Evolutionary conservation across 2,797 vertebrate species (phyloP), one percentile per base, ranked within the genome.

Genomic region (Poecilia picta): DNA sequence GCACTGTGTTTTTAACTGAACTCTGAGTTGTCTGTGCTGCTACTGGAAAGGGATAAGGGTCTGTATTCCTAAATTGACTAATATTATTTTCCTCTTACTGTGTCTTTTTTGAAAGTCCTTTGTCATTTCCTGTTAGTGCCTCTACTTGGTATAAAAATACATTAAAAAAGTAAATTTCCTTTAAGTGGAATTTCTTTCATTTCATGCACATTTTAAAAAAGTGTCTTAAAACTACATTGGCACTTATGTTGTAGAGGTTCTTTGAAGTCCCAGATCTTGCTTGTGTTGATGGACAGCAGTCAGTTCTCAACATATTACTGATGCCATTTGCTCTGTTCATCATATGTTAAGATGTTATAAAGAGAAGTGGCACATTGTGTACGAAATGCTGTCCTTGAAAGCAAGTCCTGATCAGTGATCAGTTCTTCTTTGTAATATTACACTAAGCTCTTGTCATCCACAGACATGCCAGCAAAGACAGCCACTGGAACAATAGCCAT

Each of bases 401-500:
- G 16, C 62, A 64, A 64, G 39, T 70, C 5, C 0, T 25, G 39
- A 25, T n/a, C 18, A 49, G 47, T 49, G 47, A 49, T 66, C 41
- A 71, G 41, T 43, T 33, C 20, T 12, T 51, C 23, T n/a, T 39
- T 62, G n/a, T 75, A 16, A 2, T 47, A 1, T 66, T 28, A 64
- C 68, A 77, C 33, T 41, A 5, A 53, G 1, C 18, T 73, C 2
- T 59, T 87, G 3, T 88, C 46, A 5, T 85, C 55, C 51, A 83
- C 91, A 99, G 98, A 96, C 85, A 72, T 92, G 78, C 96, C 96
- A 41, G 77, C 91, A 72, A 97, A 97, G 93, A 98, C 98, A 0
- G 89, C 94, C 76, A 99, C 98, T 0, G 98, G 98, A 82, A 99
- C 98, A 5, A 93, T 99, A 12, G 79, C 94, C 53, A 94, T 99